phyloP scores from a whole-genome alignment of 2,113 vertebrate species.

The Ciconia maguari region DNA sequence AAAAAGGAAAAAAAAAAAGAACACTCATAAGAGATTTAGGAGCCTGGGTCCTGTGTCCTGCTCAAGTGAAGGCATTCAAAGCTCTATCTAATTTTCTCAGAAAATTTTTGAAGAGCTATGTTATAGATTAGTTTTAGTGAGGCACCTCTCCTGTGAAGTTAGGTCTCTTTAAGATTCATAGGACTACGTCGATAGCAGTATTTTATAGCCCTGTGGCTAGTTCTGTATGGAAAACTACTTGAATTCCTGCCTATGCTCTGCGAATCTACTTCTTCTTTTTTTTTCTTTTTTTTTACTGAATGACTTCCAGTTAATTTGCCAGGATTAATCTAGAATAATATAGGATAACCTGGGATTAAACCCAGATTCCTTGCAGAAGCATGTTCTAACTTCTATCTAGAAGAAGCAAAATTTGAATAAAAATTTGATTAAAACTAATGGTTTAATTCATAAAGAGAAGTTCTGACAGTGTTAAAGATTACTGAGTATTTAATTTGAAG shows the following conservation, averaged over 20 bases:
- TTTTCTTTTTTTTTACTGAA: not conserved
- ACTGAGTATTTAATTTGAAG: not conserved
- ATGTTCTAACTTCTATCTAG: not conserved
- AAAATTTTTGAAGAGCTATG: not conserved
- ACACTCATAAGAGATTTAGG: not conserved
- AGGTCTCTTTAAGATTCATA: not conserved
- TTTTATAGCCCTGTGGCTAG: not conserved
- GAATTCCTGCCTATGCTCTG: not conserved
- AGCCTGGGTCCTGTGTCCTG: not conserved
- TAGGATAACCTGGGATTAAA: not conserved
- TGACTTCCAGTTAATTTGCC: not conserved
- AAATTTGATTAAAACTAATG: not conserved
- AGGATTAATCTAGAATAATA: not conserved
- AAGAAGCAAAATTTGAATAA: not conserved
- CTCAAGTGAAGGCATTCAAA: not conserved
- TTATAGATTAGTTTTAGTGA: not conserved
- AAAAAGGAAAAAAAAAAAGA: rapidly evolving
- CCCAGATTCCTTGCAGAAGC: not conserved
- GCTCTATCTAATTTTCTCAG: not conserved
- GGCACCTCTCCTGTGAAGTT: not conserved
- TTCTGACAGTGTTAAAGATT: not conserved
- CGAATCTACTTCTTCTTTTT: not conserved
- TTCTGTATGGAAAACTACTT: not conserved
- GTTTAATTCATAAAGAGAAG: not conserved
- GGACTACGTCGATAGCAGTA: not conserved